Evolutionary conservation across 2,888 invertebrate species (phyloP).

Genomic region (Hyposoter didymator): DNA sequence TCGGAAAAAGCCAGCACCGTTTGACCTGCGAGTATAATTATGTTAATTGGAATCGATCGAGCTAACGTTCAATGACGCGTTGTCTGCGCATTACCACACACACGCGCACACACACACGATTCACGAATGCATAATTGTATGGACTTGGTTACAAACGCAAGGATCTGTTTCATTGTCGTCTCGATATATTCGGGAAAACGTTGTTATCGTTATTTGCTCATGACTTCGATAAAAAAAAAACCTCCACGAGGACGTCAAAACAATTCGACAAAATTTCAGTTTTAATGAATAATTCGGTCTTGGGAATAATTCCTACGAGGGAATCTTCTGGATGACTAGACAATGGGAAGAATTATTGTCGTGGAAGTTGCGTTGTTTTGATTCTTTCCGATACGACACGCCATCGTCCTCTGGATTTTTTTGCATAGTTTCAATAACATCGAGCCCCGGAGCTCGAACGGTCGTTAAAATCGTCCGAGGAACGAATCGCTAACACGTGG

Average conservation of each 20-base stretch:
- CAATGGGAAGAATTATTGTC: background rate
- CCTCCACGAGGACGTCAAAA: background rate
- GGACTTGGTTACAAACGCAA: background rate
- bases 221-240: background rate
- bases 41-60: slow-evolving; percentile 18
- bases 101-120: background rate
- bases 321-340: background rate
- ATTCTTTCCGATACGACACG: background rate
- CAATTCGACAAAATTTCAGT: background rate
- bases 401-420: background rate
- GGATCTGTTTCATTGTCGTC: background rate
- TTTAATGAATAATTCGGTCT: background rate
- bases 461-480: background rate
- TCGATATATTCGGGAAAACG: background rate
- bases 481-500: background rate
- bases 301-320: background rate
- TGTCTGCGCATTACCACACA: background rate
- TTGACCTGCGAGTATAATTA: slow-evolving; percentile 22
- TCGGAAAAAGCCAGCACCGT: background rate
- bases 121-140: background rate
- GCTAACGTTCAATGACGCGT: slow-evolving; percentile 1
- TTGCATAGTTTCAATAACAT: background rate
- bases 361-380: background rate
- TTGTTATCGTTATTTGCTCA: background rate
- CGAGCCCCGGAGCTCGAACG: background rate